These are phyloP conservation scores for Molothrus ater DNA, from an alignment of 2,797 vertebrate species.

Conservation along the genomic window DNA sequence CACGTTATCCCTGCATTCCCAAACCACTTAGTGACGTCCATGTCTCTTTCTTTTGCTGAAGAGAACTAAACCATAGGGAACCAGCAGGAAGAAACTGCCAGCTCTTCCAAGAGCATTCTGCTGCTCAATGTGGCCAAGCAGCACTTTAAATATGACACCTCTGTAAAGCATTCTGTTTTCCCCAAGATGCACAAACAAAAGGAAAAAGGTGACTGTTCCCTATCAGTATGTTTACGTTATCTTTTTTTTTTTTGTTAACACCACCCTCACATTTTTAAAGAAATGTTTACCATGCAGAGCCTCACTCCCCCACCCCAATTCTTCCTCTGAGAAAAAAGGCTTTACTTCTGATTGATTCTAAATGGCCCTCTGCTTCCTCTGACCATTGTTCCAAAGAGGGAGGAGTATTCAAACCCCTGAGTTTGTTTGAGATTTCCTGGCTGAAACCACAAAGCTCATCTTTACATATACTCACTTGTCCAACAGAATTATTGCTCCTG, in stretches of 20 bases:
- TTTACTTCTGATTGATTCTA: conserved; percentile 36
- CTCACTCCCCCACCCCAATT: neutral
- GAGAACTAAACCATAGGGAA: neutral
- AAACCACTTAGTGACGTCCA: neutral
- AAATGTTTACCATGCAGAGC: neutral
- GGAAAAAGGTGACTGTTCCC: neutral
- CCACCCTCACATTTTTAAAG: neutral
- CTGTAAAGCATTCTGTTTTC: neutral
- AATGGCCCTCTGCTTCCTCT: conserved; percentile 52
- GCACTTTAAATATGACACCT: neutral
- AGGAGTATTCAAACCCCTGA: conserved; percentile 32
- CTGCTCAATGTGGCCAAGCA: neutral
- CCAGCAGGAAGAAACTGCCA: neutral
- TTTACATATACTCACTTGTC: neutral
- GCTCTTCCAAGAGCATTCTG: neutral
- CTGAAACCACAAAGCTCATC: conserved; percentile 53
- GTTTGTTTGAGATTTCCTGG: conserved; percentile 44
- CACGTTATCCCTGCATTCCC: neutral
- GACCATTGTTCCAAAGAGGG: conserved; percentile 51
- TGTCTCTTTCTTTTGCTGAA: neutral
- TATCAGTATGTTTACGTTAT: neutral
- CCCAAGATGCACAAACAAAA: neutral
- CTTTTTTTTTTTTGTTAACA: neutral
- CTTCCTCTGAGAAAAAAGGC: conserved; percentile 49
- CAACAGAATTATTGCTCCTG: conserved; percentile 11